These are phyloP conservation scores for Calliopsis andreniformis DNA, from an alignment of 1,140 invertebrate species.

Conservation along the genomic window DNA sequence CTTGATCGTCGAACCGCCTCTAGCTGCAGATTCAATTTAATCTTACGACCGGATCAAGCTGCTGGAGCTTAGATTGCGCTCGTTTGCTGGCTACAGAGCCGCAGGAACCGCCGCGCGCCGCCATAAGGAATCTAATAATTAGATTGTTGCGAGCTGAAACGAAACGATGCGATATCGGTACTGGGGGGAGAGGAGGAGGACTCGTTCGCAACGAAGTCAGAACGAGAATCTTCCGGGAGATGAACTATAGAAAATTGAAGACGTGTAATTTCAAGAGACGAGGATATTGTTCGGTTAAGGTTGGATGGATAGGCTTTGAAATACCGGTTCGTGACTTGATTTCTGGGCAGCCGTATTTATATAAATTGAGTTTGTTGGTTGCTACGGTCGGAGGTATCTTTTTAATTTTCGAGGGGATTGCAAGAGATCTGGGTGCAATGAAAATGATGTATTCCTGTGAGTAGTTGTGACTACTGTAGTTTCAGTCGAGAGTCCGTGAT, in stretches of 20 bases:
- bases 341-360: background rate
- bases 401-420: background rate
- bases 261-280: too few relatives aligned
- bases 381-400: background rate
- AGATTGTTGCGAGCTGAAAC: conserved; percentile 35
- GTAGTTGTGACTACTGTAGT: too few relatives aligned
- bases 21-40: conserved; percentile 74
- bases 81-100: background rate
- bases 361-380: background rate
- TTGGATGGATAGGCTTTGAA: background rate
- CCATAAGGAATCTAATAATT: conserved; percentile 35
- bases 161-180: conserved; percentile 4
- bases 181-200: too few relatives aligned
- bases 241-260: background rate
- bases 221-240: background rate
- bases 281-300: background rate
- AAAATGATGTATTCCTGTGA: too few relatives aligned
- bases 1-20: conserved; percentile 63
- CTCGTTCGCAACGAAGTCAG: background rate
- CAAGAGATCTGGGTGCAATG: too few relatives aligned
- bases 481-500: too few relatives aligned
- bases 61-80: conserved; percentile 39
- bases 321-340: background rate
- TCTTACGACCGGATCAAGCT: conserved; percentile 53
- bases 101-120: background rate